These are phyloP conservation scores for Ligdia adustata DNA, from an alignment of 2,888 invertebrate genomes.

Conservation along the genomic window DNA sequence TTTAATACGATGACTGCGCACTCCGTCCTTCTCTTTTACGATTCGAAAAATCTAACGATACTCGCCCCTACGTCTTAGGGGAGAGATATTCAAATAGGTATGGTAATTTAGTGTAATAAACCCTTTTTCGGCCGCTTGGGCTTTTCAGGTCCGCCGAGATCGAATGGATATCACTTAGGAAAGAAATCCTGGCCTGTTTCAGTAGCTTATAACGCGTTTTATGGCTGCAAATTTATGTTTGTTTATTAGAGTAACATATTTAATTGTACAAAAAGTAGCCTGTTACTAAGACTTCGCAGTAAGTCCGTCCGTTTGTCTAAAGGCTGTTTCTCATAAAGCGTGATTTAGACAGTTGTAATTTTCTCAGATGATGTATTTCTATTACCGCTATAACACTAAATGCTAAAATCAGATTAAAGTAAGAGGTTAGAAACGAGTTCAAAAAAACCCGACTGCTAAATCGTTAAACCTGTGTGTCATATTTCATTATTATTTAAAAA, in stretches of 20 bases:
- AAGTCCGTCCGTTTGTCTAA: no score
- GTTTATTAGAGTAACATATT: conserved; percentile 16
- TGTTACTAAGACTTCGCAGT: no score
- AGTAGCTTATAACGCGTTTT: conserved; percentile 22
- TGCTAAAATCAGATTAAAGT: no score
- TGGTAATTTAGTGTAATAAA: conserved; percentile 26
- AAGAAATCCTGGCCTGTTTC: conserved; percentile 17
- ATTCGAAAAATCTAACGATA: conserved; percentile 22
- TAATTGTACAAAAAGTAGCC: no score
- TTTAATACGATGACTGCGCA: conserved; percentile 31
- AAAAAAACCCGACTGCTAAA: no score
- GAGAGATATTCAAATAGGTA: conserved; percentile 21
- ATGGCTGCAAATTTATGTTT: conserved; percentile 9
- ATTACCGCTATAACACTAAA: no score
- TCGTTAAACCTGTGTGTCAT: no score
- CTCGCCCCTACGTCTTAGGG: conserved; percentile 19
- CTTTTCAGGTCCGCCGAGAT: conserved; percentile 12
- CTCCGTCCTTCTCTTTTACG: conserved; percentile 14
- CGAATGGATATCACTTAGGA: conserved; percentile 22
- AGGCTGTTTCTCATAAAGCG: no score
- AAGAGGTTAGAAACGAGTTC: no score
- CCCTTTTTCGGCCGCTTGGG: conserved; percentile 18
- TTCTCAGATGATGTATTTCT: no score
- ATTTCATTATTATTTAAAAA: no score
- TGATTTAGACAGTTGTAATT: no score